These are phyloP conservation scores for Misgurnus anguillicaudatus DNA, from an alignment of 2,113 vertebrate species.

Conservation along the genomic window DNA sequence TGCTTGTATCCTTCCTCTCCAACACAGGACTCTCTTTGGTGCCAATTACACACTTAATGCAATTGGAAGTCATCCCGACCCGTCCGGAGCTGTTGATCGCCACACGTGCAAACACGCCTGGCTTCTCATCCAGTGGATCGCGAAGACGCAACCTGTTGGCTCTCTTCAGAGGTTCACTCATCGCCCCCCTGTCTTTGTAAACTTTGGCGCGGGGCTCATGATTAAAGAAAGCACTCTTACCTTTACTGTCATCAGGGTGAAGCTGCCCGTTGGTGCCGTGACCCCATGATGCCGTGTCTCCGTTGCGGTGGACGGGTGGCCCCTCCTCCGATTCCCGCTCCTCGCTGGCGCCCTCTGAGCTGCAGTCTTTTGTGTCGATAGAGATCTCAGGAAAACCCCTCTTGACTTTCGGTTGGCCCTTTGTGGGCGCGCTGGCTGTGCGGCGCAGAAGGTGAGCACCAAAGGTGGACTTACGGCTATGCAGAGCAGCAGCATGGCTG, in stretches of 20 bases:
- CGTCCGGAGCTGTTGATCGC: conserved; percentile 83
- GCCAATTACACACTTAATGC: conserved; percentile 89
- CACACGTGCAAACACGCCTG: conserved; percentile 79
- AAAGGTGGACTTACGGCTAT: conserved; percentile 87
- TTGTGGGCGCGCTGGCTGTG: conserved; percentile 94
- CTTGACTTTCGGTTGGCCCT: conserved; percentile 87
- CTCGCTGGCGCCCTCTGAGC: conserved; percentile 80
- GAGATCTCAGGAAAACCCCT: conserved; percentile 88
- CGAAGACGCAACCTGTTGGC: conserved; percentile 73
- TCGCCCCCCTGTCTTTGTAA: conserved; percentile 62
- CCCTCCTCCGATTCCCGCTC: conserved; percentile 73
- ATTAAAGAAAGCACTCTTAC: conserved; percentile 80
- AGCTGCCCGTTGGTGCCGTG: conserved; percentile 74
- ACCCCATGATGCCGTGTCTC: conserved; percentile 64
- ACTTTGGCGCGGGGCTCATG: conserved; percentile 54
- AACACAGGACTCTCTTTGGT: conserved; percentile 83
- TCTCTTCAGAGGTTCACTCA: conserved; percentile 82
- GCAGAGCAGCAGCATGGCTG: conserved; percentile 97
- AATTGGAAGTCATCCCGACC: conserved; percentile 87
- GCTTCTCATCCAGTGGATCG: conserved; percentile 70
- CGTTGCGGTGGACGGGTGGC: conserved; percentile 71
- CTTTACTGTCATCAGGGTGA: conserved; percentile 80
- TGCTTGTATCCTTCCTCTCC: conserved; percentile 68
- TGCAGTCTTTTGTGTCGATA: conserved; percentile 83
- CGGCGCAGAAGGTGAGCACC: conserved; percentile 90